These are phyloP conservation scores for Cinclus cinclus DNA, from an alignment of 2,113 vertebrate genomes.

Conservation along the genomic window DNA sequence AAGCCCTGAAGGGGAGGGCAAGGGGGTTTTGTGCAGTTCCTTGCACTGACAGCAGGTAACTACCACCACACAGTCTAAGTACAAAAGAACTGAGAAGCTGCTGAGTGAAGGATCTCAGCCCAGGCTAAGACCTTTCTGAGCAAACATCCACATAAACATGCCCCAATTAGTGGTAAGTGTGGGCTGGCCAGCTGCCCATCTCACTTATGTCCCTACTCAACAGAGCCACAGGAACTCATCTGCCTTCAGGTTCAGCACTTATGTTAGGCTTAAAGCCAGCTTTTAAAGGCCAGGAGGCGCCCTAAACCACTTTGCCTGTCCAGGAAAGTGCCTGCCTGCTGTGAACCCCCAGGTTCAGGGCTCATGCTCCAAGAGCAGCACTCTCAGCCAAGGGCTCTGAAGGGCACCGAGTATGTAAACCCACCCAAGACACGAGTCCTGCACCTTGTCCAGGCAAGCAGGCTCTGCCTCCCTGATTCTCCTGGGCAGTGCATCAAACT, in stretches of 20 bases:
- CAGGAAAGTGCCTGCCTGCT: neutral
- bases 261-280: neutral
- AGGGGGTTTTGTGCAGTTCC: neutral
- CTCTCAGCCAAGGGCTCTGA: neutral
- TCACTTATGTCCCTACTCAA: neutral
- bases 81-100: neutral
- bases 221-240: neutral
- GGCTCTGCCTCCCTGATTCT: neutral
- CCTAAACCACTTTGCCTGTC: neutral
- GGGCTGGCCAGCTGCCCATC: constrained; percentile 7
- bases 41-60: neutral
- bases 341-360: neutral
- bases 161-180: neutral
- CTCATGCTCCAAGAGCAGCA: accelerated
- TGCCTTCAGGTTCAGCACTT: neutral
- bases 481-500: neutral
- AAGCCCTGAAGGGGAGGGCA: too few relatives aligned
- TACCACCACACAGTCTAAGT: neutral
- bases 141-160: neutral
- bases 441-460: neutral
- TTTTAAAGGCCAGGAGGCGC: neutral
- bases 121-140: neutral
- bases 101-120: neutral
- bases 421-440: accelerated
- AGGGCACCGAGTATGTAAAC: accelerated